Base-by-base conservation (phyloP, 2,113 vertebrate species). In the Dendropsophus ebraccatus region DNA sequence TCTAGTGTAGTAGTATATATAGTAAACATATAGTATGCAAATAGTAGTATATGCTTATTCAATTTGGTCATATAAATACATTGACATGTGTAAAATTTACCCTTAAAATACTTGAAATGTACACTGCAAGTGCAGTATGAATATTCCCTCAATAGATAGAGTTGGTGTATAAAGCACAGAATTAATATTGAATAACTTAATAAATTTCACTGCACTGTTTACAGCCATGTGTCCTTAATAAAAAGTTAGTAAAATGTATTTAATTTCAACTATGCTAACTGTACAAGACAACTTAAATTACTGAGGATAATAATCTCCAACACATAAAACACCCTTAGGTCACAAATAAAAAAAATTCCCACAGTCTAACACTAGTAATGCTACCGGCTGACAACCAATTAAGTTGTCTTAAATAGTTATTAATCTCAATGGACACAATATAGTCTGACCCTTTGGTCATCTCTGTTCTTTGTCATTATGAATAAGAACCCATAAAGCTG, bases 281-380 rank as follows among this genome's bases (percentile, higher is more conserved):
- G 7, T 52, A 52, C 45, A 50, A 77, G 25, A 77, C 74, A 54
- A 32, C 25, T 28, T 77, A 77, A 74, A 77, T 54, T 19, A 32
- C 25, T 54, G 47, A 3, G 8, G 30, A 50, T 54, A 32, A 77
- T 52, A 25, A 32, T 76, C 47, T 30, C n/a, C n/a, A 76, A 28
- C 47, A 74, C 70, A 76, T 76, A 50, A 47, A 76, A 49, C n/a
- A 49, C 72, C 72, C 41, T 75, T 11, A 28, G 41, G 72, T 75
- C 41, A 75, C 72, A 75, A 35, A 69, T 49, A 4, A 25, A 14
- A 17, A n/a, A 17, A 3, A 52, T 76, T 50, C 47, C 74, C 74
- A 77, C 49, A 77, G 28, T 52, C 16, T 30, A 16, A 30, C 28
- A 28, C 25, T 77, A 32, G 25, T 28, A 77, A 17, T 54, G 28